A percentile compares a stretch with the other conserved stretches of the same genome.
phyloP scores from a whole-genome alignment of 1,140 invertebrate species.

The Sycophila sp. region DNA sequence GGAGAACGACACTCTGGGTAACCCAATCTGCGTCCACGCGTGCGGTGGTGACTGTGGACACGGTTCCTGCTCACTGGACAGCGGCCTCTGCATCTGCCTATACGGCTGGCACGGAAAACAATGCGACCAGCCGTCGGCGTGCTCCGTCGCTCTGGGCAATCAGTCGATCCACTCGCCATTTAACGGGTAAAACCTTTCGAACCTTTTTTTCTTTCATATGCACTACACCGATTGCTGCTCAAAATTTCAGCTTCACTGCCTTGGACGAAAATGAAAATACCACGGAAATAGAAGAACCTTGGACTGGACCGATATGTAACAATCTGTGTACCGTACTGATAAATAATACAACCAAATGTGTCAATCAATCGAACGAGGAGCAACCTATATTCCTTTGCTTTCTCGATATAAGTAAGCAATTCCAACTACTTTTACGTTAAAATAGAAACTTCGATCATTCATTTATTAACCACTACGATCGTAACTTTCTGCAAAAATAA shows the following conservation, averaged over 20 bases:
- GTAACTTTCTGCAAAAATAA: too few relatives aligned
- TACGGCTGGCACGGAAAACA: constrained; percentile 43
- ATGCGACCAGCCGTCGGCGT: constrained; percentile 37
- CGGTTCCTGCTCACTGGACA: background rate
- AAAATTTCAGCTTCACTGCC: background rate
- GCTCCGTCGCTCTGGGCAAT: background rate
- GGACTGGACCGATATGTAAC: constrained; percentile 28
- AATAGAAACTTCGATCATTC: too few relatives aligned
- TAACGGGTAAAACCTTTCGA: constrained; percentile 15
- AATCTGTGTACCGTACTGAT: background rate
- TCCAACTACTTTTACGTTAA: too few relatives aligned
- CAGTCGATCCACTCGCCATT: background rate
- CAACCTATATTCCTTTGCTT: constrained; percentile 28
- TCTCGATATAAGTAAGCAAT: constrained; percentile 35
- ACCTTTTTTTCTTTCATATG: too few relatives aligned
- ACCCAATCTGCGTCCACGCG: constrained; percentile 33
- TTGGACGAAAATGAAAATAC: background rate
- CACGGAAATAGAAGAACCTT: background rate
- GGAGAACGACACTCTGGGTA: constrained; percentile 13
- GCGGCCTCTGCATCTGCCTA: constrained; percentile 36
- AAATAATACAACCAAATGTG: constrained; percentile 14
- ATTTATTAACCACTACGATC: too few relatives aligned
- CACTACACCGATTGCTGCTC: too few relatives aligned
- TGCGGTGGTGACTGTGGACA: constrained; percentile 42
- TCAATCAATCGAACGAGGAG: background rate